Conservation (phyloP, 2,113 vertebrate species). For the Mohoua ochrocephala region DNA sequence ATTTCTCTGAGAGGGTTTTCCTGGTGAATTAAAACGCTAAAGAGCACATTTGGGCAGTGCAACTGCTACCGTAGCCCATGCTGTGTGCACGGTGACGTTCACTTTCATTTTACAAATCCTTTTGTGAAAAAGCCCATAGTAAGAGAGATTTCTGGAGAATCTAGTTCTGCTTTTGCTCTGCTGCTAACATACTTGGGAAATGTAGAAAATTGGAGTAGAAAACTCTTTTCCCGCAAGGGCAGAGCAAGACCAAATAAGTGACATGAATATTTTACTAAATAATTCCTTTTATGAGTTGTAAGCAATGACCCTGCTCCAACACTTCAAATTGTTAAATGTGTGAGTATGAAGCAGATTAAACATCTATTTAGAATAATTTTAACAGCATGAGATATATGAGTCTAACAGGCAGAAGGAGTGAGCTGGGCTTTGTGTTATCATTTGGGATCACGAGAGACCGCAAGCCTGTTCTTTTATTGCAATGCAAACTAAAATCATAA, state of each 20-base stretch:
- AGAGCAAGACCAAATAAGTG: not conserved
- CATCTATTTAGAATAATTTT: not conserved
- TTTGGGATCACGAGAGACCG: not conserved
- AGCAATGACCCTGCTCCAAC: not conserved
- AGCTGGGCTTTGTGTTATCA: not conserved
- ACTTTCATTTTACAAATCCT: not conserved
- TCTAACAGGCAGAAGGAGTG: not conserved
- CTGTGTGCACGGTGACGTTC: not conserved
- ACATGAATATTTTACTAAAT: not conserved
- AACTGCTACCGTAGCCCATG: not conserved
- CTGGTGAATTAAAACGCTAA: constrained; percentile 63
- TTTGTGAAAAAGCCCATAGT: not conserved
- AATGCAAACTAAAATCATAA: not conserved
- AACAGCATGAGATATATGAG: not conserved
- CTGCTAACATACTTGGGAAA: not conserved
- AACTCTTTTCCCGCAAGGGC: not conserved
- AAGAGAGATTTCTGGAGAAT: not conserved
- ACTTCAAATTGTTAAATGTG: not conserved
- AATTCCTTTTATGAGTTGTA: not conserved
- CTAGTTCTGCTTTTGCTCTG: not conserved
- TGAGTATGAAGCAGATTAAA: not conserved
- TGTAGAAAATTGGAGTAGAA: not conserved
- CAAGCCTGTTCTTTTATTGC: not conserved
- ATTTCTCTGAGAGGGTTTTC: constrained; percentile 76
- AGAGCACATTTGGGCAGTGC: constrained; percentile 12